These are phyloP conservation scores for Melanerpes aurifrons DNA, from an alignment of 2,113 vertebrate genomes.

Conservation along the genomic window DNA sequence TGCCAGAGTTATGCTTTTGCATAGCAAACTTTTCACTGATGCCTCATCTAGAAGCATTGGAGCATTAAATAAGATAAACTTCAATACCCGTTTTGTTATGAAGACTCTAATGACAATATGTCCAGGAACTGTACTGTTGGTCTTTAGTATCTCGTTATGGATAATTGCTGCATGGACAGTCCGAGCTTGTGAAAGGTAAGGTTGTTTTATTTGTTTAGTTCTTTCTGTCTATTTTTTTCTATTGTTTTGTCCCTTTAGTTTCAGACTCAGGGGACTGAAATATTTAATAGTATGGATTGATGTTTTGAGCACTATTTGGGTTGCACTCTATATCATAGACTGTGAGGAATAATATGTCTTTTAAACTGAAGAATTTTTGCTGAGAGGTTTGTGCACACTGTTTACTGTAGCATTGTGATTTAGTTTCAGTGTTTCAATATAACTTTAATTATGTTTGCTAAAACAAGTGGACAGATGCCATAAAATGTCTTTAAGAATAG, in stretches of 20 bases:
- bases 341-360: neutral
- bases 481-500: neutral
- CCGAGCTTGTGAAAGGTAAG: conserved; percentile 99
- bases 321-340: neutral
- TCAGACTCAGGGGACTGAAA: neutral
- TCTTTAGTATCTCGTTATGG: conserved; percentile 99
- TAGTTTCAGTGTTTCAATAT: neutral
- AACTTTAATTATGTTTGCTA: neutral
- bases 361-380: neutral
- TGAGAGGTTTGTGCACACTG: neutral
- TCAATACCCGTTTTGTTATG: conserved; percentile 99
- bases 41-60: conserved; percentile 98
- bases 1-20: conserved; percentile 98
- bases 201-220: conserved; percentile 37
- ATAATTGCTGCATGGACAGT: conserved; percentile 99
- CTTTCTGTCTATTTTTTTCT: neutral
- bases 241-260: neutral
- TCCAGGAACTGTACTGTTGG: conserved; percentile 97
- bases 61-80: conserved; percentile 99
- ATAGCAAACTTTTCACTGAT: conserved; percentile 99
- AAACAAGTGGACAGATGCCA: neutral
- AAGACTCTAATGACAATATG: conserved; percentile 99
- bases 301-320: neutral
- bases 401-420: neutral
- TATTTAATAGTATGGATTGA: neutral